These are phyloP conservation scores for Lapara coniferarum DNA, from an alignment of 2,888 invertebrate genomes.

Conservation along the genomic window DNA sequence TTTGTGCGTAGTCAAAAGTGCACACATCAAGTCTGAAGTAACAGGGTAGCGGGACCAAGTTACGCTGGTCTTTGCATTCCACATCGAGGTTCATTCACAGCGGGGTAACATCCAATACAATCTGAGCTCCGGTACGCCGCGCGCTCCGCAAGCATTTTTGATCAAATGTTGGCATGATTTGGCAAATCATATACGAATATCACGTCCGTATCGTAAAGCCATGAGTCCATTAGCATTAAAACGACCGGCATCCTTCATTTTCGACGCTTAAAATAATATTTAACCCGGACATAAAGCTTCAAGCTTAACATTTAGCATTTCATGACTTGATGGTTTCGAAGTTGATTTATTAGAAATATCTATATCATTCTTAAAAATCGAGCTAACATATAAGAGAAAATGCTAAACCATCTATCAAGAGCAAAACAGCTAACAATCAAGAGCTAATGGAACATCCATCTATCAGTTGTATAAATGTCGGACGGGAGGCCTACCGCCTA, in stretches of 20 bases:
- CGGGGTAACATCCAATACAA: slow-evolving; percentile 71
- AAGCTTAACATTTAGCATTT: slow-evolving; percentile 23
- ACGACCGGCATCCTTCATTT: background rate
- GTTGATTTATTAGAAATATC: slow-evolving; percentile 6
- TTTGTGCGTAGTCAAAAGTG: slow-evolving; percentile 75
- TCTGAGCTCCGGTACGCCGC: slow-evolving; percentile 63
- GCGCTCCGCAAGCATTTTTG: slow-evolving; percentile 71
- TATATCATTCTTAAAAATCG: slow-evolving; percentile 21
- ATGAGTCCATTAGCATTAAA: slow-evolving; percentile 7
- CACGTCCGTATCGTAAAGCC: slow-evolving; percentile 10
- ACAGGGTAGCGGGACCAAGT: slow-evolving; percentile 60
- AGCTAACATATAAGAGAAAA: slow-evolving; percentile 11
- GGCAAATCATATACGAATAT: slow-evolving; percentile 19
- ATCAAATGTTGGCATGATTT: slow-evolving; percentile 45
- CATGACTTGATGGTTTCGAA: slow-evolving; percentile 18
- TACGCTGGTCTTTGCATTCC: slow-evolving; percentile 73
- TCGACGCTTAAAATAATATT: background rate
- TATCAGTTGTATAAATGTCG: background rate
- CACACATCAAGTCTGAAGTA: slow-evolving; percentile 70
- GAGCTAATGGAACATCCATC: slow-evolving; percentile 11
- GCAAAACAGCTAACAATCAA: slow-evolving; percentile 20
- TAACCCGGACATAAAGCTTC: slow-evolving; percentile 8
- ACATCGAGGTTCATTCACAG: slow-evolving; percentile 75
- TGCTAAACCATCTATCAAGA: background rate
- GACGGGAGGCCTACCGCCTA: background rate